These are phyloP conservation scores for Sitobion miscanthi DNA, from an alignment of 1,140 invertebrate species.

Conservation along the genomic window DNA sequence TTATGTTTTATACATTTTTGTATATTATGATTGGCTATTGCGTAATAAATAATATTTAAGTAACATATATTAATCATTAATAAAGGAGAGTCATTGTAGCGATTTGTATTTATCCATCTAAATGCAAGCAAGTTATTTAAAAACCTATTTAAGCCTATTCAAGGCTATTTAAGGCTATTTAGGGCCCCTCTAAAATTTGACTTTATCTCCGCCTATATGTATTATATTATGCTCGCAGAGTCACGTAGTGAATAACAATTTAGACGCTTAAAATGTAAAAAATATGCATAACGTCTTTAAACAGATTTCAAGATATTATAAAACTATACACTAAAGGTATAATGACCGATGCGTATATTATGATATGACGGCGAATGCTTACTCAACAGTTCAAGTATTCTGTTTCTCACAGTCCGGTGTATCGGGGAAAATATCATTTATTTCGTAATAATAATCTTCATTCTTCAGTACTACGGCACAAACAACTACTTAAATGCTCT, in stretches of 20 bases:
- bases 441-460: conserved; percentile 16
- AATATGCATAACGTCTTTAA: neutral
- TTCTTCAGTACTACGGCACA: neutral
- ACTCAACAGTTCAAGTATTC: neutral
- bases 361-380: neutral
- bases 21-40: too few species aligned
- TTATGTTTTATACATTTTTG: too few species aligned
- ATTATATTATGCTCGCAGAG: too few species aligned
- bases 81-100: too few species aligned
- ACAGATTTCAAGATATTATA: neutral
- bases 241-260: neutral
- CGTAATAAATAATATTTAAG: neutral
- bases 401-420: neutral
- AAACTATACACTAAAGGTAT: neutral
- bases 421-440: neutral
- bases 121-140: too few species aligned
- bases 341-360: neutral
- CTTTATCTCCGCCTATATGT: neutral
- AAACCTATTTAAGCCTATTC: too few species aligned
- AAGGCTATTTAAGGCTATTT: too few species aligned
- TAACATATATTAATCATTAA: neutral
- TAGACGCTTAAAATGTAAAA: neutral
- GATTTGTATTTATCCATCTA: too few species aligned
- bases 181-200: neutral
- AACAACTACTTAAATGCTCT: neutral